Percentiles rank a stretch among this genome's conserved stretches.
phyloP scores from a whole-genome alignment of 2,888 invertebrate species.

The Eristalis arbustorum region DNA sequence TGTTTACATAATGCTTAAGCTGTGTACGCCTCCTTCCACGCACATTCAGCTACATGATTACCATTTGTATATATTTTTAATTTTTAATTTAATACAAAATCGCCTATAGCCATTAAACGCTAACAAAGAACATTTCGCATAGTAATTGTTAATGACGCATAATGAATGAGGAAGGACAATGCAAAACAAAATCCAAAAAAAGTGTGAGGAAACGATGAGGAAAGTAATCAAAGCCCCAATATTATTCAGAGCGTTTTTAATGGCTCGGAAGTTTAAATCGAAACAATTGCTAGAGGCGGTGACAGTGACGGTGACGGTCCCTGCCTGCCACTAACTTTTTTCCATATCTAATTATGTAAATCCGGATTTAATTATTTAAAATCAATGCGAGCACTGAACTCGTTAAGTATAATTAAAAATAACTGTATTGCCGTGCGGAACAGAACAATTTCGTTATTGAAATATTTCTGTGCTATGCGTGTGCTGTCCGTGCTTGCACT shows the following conservation, averaged over 20 bases:
- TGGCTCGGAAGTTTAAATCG: constrained; percentile 40
- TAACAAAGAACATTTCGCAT: constrained; percentile 65
- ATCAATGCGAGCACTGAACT: constrained; percentile 49
- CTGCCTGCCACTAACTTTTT: constrained; percentile 7
- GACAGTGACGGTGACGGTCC: not conserved
- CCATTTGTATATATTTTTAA: constrained; percentile 18
- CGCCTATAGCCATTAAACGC: constrained; percentile 79
- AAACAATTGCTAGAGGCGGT: constrained; percentile 31
- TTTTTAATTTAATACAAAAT: constrained; percentile 67
- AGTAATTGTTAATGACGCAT: constrained; percentile 71
- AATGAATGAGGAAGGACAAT: constrained; percentile 47
- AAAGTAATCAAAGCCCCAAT: constrained; percentile 60
- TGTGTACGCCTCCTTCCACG: no score
- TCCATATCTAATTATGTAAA: constrained; percentile 67
- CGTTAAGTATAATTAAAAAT: constrained; percentile 29
- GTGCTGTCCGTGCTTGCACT: not conserved
- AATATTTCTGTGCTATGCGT: not conserved
- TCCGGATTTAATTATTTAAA: constrained; percentile 63
- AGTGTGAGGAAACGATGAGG: not conserved
- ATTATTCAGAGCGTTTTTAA: constrained; percentile 35
- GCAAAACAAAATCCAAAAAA: not conserved
- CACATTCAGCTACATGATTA: no score
- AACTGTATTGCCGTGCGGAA: not conserved
- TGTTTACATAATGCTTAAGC: no score
- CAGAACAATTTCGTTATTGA: not conserved